A percentile compares a stretch with the other conserved stretches of the same genome.
Evolutionary conservation across 37 sponge, comb jelly and placozoan species (phyloP).

Genomic region (Dysidea cf. avara): DNA sequence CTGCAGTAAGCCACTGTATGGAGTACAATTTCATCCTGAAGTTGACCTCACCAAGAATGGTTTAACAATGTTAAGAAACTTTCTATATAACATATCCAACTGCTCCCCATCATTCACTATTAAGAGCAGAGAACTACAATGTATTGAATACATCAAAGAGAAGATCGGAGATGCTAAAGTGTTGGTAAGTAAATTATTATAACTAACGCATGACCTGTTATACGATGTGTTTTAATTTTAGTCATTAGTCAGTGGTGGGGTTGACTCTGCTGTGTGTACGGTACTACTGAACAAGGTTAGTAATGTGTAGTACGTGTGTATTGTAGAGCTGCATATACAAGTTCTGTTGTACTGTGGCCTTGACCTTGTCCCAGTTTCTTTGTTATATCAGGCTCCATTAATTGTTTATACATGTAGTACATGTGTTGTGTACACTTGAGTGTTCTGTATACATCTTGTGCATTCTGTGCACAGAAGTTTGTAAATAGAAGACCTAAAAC

Average conservation of each 20-base stretch:
- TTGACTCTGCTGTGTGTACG: slow-evolving; percentile 89
- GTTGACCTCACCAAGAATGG: slow-evolving; percentile 80
- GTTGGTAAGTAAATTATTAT: slow-evolving; percentile 33
- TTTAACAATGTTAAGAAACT: slow-evolving; percentile 65
- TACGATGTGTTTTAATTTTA: background rate
- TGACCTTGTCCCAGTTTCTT: no score
- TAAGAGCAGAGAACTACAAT: slow-evolving; percentile 36
- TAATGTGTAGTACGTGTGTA: no score
- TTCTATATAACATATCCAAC: slow-evolving; percentile 63
- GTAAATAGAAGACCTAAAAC: no score
- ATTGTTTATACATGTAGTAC: no score
- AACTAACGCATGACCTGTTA: background rate
- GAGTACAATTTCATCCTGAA: slow-evolving; percentile 94
- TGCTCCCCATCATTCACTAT: slow-evolving; percentile 49
- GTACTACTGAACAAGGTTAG: slow-evolving; percentile 80
- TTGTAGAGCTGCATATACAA: no score
- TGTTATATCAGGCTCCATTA: no score
- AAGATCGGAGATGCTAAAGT: slow-evolving; percentile 68
- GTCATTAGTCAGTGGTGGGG: slow-evolving; percentile 92
- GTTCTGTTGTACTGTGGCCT: no score
- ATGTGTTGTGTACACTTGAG: no score
- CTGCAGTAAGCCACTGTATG: slow-evolving; percentile 54
- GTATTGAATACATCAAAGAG: slow-evolving; percentile 62
- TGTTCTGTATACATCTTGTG: no score
- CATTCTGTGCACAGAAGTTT: no score